phyloP scores from a whole-genome alignment of 2,888 invertebrate genomes.

The Eulithis testata region DNA sequence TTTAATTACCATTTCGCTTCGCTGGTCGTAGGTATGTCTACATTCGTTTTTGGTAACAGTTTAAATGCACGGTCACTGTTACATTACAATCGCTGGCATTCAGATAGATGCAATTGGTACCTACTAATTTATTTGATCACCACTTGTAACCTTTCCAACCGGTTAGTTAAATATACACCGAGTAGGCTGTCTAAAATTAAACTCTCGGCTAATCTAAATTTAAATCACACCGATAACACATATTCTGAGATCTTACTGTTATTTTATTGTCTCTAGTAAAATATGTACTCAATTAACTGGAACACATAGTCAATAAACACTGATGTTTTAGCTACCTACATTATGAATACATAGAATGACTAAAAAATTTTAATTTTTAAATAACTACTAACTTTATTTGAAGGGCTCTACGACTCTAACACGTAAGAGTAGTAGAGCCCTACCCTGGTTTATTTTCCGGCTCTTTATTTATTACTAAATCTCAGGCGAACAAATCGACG shows the following conservation, averaged over 20 bases:
- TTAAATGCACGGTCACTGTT: background rate
- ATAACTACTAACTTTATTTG: no score
- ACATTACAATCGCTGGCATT: background rate
- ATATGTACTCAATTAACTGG: background rate
- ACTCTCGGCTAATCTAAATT: constrained; percentile 24
- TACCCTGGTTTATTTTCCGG: no score
- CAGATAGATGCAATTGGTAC: background rate
- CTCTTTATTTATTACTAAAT: background rate
- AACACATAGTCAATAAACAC: no score
- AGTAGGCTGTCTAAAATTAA: constrained; percentile 31
- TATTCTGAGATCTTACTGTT: background rate
- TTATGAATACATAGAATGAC: no score
- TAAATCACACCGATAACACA: constrained; percentile 20
- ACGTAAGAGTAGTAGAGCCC: no score
- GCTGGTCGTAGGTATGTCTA: no score
- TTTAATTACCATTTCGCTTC: no score
- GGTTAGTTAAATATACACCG: constrained; percentile 25
- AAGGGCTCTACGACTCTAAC: no score
- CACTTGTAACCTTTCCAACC: constrained; percentile 28
- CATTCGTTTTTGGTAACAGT: background rate
- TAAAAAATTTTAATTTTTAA: no score
- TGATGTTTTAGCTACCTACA: no score
- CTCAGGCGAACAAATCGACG: background rate
- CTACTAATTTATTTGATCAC: constrained; percentile 18
- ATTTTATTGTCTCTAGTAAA: background rate